Evolutionary conservation across 2,888 invertebrate species (phyloP), one percentile per base, ranked within the genome.

Genomic region (Thysanoteuthis rhombus): DNA sequence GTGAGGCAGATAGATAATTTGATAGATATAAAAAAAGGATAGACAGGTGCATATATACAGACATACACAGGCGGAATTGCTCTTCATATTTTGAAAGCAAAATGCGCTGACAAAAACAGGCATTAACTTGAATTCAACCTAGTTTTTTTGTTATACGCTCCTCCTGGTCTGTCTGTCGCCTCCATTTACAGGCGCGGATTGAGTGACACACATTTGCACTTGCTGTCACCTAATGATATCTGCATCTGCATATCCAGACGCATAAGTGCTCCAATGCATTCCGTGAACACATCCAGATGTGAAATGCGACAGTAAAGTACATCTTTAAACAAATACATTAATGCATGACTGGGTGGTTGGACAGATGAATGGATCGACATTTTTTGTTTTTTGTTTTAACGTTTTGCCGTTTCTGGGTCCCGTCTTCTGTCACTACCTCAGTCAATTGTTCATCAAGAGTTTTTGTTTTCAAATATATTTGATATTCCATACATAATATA

Each of bases 181-280:
- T 75, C 75, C 75, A 75, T 75, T 75, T 75, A n/a, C 75, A 75
- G 75, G 75, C 75, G 75, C 75, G 75, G 75, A 75, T 75, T n/a
- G 75, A 36, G 16, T 75, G 75, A 75, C 75, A 75, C 75, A 75
- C 75, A 75, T 75, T 75, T 75, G 75, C 75, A 75, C 75, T n/a
- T 75, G 75, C 75, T 75, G 75, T 75, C 75, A 75, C n/a, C 10
- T 75, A 16, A 75, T 75, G 75, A n/a, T n/a, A 75, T 75, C 75
- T 75, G n/a, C 75, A 75, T 75, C 75, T 75, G 75, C 75, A 75
- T n/a, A 75, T 75, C n/a, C n/a, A 36, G 75, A 75, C 75, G n/a
- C 4, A 75, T n/a, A 75, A 75, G 75, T 36, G n/a, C 75, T 75
- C n/a, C 1, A n/a, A 75, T 75, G 75, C 75, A 75, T 75, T 75